Base-by-base conservation (phyloP, 2,888 invertebrate genomes). In the Nesidiocoris tenuis region DNA sequence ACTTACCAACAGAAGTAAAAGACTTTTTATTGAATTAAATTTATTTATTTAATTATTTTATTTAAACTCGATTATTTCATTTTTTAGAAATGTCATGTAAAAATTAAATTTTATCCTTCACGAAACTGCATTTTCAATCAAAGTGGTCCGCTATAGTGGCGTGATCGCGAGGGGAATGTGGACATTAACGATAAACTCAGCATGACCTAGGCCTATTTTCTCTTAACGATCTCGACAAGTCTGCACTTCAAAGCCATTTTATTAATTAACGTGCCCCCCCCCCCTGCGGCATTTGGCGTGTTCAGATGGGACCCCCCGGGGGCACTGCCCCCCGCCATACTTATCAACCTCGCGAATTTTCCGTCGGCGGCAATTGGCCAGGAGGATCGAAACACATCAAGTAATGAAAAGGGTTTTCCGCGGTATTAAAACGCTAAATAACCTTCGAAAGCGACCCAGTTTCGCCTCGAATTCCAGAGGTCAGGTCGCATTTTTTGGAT, bases 391-490 rank as follows among this genome's bases (percentile, higher is more conserved):
- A 67, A 67, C 67, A 67, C 67, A 67, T 67, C 67, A 54, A 67
- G 67, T 67, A 67, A 67, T 67, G 67, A 67, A 67, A 67, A 54
- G 55, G 55, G 67, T 67, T 67, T 67, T n/a, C n/a, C 67, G 67
- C 23, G 54, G 67, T 67, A 67, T 67, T 67, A 67, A 67, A 67
- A 67, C 39, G 39, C 39, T 7, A 39, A 39, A 39, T 39, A 39
- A 39, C 39, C 39, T 7, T 39, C 3, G 39, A 7, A n/a, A 39
- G 39, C 39, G 39, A 39, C 39, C 39, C 39, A 39, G 39, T 39
- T 39, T 39, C 12, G 12, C 39, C 39, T 39, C n/a, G n/a, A n/a
- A n/a, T n/a, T n/a, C n/a, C n/a, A n/a, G n/a, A n/a, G n/a, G n/a
- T n/a, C n/a, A n/a, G n/a, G n/a, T n/a, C n/a, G n/a, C n/a, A n/a